These are phyloP conservation scores for Ochotona princeps DNA, from an alignment of 2,113 vertebrate species.

Conservation along the genomic window DNA sequence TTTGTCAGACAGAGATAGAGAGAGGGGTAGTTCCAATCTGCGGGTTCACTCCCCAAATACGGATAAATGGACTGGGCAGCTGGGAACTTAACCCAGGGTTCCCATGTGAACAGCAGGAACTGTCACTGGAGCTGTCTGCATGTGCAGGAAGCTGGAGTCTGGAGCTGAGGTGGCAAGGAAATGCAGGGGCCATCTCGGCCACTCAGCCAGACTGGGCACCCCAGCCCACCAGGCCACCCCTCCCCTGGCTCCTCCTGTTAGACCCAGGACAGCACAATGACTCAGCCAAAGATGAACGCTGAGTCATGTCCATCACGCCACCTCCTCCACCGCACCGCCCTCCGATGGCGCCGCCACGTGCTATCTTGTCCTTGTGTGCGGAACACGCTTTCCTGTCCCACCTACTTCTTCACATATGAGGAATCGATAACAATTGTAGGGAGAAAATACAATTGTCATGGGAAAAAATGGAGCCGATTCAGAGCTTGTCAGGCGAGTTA, in stretches of 20 bases:
- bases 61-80: too few species aligned
- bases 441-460: slow-evolving; percentile 59
- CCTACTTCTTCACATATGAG: slow-evolving; percentile 56
- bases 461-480: slow-evolving; percentile 63
- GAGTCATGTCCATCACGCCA: too few species aligned
- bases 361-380: background rate
- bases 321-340: background rate
- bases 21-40: too few species aligned
- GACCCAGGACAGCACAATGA: background rate
- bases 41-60: too few species aligned
- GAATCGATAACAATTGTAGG: slow-evolving; percentile 81
- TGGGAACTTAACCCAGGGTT: too few species aligned
- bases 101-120: too few species aligned
- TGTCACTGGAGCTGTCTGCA: too few species aligned
- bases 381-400: slow-evolving; percentile 37
- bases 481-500: slow-evolving; percentile 78
- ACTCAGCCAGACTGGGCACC: too few species aligned
- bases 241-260: background rate
- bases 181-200: too few species aligned
- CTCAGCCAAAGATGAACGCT: background rate
- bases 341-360: background rate
- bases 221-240: background rate
- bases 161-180: too few species aligned
- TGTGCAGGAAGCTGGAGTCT: too few species aligned
- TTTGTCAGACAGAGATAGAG: too few species aligned